A percentile compares a stretch with the other conserved stretches of the same genome.
phyloP scores from a whole-genome alignment of 2,888 invertebrate species.

The Leptopilina myrica region DNA sequence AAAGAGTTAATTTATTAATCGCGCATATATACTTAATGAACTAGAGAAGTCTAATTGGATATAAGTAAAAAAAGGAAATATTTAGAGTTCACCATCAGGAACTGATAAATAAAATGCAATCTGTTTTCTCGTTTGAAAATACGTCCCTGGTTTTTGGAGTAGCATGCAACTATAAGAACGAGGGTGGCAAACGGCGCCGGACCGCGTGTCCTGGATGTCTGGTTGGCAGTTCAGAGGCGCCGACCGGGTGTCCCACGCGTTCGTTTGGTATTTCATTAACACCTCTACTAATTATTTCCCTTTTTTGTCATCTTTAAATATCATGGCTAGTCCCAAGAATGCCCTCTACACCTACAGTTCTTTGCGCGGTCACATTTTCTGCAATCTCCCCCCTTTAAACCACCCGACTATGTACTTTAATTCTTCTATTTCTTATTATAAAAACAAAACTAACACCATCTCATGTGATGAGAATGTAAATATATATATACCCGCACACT shows the following conservation, averaged over 20 bases:
- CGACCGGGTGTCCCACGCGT: slow-evolving; percentile 74
- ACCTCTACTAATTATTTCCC: slow-evolving; percentile 76
- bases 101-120: slow-evolving; percentile 1
- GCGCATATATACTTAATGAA: too few species aligned
- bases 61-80: neutral
- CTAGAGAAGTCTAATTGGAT: too few species aligned
- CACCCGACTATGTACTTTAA: neutral
- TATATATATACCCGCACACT: too few species aligned
- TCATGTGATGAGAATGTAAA: too few species aligned
- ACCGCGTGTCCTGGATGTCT: slow-evolving; percentile 75
- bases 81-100: neutral
- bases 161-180: slow-evolving; percentile 57
- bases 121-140: slow-evolving; percentile 17
- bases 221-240: slow-evolving; percentile 75
- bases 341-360: slow-evolving; percentile 16
- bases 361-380: slow-evolving; percentile 30
- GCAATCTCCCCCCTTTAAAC: neutral
- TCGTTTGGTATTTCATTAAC: slow-evolving; percentile 77
- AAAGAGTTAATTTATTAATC: too few species aligned
- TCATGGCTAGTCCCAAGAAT: slow-evolving; percentile 29
- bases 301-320: slow-evolving; percentile 60
- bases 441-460: too few species aligned
- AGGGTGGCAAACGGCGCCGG: slow-evolving; percentile 72
- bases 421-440: neutral
- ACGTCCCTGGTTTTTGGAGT: slow-evolving; percentile 39